phyloP scores from a whole-genome alignment of 2,113 vertebrate genomes.

The Hiodon tergisus region DNA sequence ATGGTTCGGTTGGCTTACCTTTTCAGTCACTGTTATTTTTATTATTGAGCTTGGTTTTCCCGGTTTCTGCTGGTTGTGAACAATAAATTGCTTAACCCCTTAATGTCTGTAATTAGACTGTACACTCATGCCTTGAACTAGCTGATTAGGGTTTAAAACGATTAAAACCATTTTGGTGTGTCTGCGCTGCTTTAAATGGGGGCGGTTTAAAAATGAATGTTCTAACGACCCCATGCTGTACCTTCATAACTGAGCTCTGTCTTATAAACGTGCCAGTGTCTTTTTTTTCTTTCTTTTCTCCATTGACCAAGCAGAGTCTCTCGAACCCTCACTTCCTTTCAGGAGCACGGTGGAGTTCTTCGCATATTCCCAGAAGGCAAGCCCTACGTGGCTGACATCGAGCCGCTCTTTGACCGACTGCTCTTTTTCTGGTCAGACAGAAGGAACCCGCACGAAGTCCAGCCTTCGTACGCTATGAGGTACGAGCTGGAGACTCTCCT shows the following conservation, averaged over 20 bases:
- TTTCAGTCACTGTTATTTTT: background rate
- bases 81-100: background rate
- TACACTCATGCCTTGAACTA: background rate
- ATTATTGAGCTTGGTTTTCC: background rate
- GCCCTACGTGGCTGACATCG: conserved; percentile 78
- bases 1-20: background rate
- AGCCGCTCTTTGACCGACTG: conserved; percentile 87
- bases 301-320: no score
- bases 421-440: conserved; percentile 95
- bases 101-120: background rate
- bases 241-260: no score
- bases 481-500: conserved; percentile 32
- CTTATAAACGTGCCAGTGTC: no score
- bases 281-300: no score
- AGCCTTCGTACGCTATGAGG: conserved; percentile 84
- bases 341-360: conserved; percentile 85
- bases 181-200: no score
- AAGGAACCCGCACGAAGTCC: conserved; percentile 92
- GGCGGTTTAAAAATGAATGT: no score
- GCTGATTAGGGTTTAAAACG: no score
- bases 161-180: no score
- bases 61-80: background rate
- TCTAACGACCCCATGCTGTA: no score
- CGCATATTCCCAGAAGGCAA: conserved; percentile 90
- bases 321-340: conserved; percentile 27